Evolutionary conservation across 2,888 invertebrate genomes (phyloP).

Genomic region (Chrysodeixis includens): DNA sequence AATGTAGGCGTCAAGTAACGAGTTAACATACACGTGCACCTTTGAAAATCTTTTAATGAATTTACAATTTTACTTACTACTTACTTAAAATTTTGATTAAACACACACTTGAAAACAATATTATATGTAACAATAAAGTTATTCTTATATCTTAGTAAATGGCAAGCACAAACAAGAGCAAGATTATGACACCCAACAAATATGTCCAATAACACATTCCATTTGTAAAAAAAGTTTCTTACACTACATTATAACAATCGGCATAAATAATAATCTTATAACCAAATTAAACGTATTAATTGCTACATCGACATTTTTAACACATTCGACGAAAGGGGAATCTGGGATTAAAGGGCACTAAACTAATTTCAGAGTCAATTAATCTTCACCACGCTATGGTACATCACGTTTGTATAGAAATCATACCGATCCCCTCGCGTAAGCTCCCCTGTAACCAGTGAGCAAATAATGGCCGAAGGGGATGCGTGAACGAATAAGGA

Average conservation of each 20-base stretch:
- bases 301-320: no score
- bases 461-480: constrained; percentile 61
- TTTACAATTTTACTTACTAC: no score
- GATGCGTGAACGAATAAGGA: constrained; percentile 63
- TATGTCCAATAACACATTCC: background rate
- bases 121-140: no score
- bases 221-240: no score
- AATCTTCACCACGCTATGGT: constrained; percentile 64
- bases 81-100: background rate
- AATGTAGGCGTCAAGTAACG: constrained; percentile 47
- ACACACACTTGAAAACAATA: background rate
- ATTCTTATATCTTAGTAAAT: no score
- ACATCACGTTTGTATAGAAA: constrained; percentile 54
- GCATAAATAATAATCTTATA: no score
- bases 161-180: no score
- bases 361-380: constrained; percentile 70
- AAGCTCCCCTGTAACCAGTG: constrained; percentile 42
- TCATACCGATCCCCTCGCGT: constrained; percentile 37
- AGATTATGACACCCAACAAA: no score
- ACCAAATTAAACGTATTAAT: no score
- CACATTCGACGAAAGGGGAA: constrained; percentile 39
- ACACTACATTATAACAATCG: no score
- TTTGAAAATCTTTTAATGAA: background rate
- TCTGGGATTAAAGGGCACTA: constrained; percentile 51
- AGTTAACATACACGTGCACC: constrained; percentile 13